Evolutionary conservation across 2,113 vertebrate species (phyloP).

Genomic region (Gallinago undulata): DNA sequence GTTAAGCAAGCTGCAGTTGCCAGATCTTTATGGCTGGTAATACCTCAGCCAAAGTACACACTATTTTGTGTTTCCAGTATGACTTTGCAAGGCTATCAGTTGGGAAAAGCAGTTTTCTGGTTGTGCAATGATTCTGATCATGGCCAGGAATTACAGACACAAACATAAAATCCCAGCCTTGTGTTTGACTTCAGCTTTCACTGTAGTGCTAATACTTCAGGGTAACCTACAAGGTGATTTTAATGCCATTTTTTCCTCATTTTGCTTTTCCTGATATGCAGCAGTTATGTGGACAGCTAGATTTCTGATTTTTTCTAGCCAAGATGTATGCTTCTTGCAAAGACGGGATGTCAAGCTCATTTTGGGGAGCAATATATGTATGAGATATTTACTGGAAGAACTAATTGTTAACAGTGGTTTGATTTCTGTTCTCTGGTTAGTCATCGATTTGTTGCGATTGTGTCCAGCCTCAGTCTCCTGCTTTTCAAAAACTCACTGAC

Average conservation of each 20-base stretch:
- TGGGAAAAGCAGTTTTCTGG: constrained; percentile 11
- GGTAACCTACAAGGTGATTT: background rate
- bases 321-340: background rate
- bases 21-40: constrained; percentile 42
- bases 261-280: background rate
- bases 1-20: background rate
- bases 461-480: background rate
- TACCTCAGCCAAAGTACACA: constrained; percentile 38
- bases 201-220: background rate
- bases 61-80: constrained; percentile 20
- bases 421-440: background rate
- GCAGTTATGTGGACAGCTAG: background rate
- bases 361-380: background rate
- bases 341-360: background rate
- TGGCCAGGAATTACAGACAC: background rate
- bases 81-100: background rate
- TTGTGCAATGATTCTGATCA: background rate
- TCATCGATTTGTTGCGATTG: background rate
- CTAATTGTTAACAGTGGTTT: background rate
- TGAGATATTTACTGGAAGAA: background rate
- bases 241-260: background rate
- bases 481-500: background rate
- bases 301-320: background rate
- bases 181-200: background rate
- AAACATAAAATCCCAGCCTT: background rate